phyloP scores from a whole-genome alignment of 2,797 vertebrate genomes.

The Toxotes lorentzi region DNA sequence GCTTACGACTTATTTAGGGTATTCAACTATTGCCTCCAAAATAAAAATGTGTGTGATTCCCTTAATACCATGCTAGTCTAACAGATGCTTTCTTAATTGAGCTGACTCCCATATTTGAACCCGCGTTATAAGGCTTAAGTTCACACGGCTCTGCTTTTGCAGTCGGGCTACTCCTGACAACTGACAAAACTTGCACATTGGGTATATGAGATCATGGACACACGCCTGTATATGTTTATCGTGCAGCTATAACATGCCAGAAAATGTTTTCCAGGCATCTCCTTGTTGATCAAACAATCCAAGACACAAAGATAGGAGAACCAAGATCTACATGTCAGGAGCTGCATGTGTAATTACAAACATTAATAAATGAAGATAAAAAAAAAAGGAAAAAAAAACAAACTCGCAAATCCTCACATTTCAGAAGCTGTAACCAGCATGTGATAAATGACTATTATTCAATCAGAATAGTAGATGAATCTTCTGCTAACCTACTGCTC shows the following conservation, averaged over 20 bases:
- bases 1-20: slow-evolving; percentile 51
- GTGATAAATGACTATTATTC: background rate
- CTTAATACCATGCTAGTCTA: slow-evolving; percentile 26
- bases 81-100: slow-evolving; percentile 40
- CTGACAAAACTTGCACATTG: slow-evolving; percentile 18
- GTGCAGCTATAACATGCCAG: background rate
- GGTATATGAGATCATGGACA: slow-evolving; percentile 2
- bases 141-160: background rate
- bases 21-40: slow-evolving; percentile 44
- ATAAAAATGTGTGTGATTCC: slow-evolving; percentile 48
- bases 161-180: background rate
- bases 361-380: background rate
- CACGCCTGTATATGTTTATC: background rate
- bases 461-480: background rate
- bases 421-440: background rate
- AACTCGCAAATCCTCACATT: background rate
- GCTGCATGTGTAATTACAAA: background rate
- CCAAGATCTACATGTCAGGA: background rate
- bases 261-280: background rate
- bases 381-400: background rate
- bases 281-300: background rate
- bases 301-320: background rate
- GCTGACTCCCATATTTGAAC: slow-evolving; percentile 38
- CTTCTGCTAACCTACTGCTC: background rate
- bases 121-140: background rate